phyloP scores from a whole-genome alignment of 1,140 invertebrate genomes.

The Adelges cooleyi region DNA sequence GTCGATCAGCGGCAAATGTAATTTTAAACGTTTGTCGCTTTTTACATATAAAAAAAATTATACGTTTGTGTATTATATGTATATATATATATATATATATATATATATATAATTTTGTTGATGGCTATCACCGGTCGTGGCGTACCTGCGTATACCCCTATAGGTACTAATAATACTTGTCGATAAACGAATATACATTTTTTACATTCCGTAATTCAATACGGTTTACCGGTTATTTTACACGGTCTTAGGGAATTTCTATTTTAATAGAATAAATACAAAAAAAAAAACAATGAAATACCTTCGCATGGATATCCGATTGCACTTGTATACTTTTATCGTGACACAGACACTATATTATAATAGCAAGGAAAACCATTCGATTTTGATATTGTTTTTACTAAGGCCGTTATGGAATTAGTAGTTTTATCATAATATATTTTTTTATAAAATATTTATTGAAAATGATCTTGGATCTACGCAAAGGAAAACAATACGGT shows the following conservation, averaged over 20 bases:
- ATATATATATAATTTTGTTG: no score
- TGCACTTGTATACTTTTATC: background rate
- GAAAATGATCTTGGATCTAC: no score
- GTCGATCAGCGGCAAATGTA: no score
- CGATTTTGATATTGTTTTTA: background rate
- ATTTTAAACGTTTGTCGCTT: no score
- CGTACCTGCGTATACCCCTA: no score
- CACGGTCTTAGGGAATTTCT: no score
- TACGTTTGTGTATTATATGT: no score
- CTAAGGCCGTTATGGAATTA: background rate
- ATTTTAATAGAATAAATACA: no score
- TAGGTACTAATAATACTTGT: background rate
- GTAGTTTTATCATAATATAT: slow-evolving; percentile 6
- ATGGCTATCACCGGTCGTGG: no score
- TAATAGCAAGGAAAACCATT: background rate
- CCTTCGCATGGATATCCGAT: background rate
- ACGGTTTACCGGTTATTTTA: background rate
- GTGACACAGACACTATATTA: background rate
- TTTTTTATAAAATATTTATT: background rate
- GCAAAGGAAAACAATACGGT: no score
- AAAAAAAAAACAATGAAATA: background rate
- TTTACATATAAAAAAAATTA: no score
- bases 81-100: no score
- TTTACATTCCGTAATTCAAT: background rate
- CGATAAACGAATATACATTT: background rate